Conservation (phyloP, 2,888 invertebrate species). For the Apodemia arnacis region DNA sequence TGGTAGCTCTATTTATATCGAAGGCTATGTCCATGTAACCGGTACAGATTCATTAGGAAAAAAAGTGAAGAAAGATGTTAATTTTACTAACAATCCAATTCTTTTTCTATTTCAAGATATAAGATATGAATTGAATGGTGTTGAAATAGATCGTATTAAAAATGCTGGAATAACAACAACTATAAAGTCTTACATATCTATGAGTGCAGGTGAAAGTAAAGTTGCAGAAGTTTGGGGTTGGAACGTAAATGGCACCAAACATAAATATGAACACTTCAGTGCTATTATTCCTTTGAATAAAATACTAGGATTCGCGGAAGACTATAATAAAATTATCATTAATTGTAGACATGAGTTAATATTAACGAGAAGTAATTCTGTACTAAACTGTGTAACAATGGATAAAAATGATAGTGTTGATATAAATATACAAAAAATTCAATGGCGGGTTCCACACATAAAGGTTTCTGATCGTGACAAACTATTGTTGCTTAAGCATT, state of each 20-base stretch:
- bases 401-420: constrained; percentile 48
- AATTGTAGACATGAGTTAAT: constrained; percentile 89
- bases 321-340: constrained; percentile 88
- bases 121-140: constrained; percentile 47
- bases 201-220: constrained; percentile 18
- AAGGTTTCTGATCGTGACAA: constrained; percentile 70
- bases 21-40: background rate
- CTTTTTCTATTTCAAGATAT: constrained; percentile 36
- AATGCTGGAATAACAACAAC: constrained; percentile 67
- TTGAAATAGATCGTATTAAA: constrained; percentile 62
- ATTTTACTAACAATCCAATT: background rate
- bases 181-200: constrained; percentile 37
- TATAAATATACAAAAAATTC: constrained; percentile 65
- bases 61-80: background rate
- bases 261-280: constrained; percentile 76
- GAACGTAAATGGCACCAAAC: background rate
- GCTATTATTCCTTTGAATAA: constrained; percentile 21
- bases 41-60: background rate
- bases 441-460: constrained; percentile 31
- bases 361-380: constrained; percentile 58
- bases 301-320: constrained; percentile 75
- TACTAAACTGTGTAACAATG: background rate
- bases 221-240: background rate
- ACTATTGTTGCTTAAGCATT: constrained; percentile 64
- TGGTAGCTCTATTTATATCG: background rate